Evolutionary conservation across 2,113 vertebrate genomes (phyloP).

Genomic region (Antennarius striatus): DNA sequence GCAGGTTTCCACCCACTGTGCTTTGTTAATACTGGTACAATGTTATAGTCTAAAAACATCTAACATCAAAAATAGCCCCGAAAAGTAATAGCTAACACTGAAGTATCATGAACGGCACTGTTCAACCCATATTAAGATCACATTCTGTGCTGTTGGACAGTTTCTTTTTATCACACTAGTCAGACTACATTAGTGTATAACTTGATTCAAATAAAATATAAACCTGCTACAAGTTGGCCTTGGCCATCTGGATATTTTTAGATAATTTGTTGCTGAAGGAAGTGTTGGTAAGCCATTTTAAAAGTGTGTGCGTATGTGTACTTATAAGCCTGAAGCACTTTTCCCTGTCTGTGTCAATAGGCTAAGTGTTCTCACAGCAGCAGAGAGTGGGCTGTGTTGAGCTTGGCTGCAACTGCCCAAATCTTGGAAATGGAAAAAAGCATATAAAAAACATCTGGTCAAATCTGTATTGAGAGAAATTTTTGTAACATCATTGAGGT

Average conservation of each 20-base stretch:
- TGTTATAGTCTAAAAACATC: background rate
- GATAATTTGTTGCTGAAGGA: conserved; percentile 46
- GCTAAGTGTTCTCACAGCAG: conserved; percentile 67
- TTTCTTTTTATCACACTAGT: conserved; percentile 5
- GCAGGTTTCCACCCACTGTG: background rate
- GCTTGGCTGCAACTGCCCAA: conserved; percentile 45
- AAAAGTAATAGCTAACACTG: background rate
- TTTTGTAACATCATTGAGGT: conserved; percentile 25
- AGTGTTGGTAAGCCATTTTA: conserved; percentile 49
- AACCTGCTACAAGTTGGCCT: conserved; percentile 28
- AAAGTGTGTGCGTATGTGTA: conserved; percentile 39
- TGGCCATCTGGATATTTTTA: conserved; percentile 35
- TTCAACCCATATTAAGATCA: conserved; percentile 20
- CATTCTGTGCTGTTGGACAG: background rate
- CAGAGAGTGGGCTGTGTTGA: conserved; percentile 48
- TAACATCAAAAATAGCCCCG: background rate
- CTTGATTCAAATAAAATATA: background rate
- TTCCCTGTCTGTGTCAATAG: conserved; percentile 60
- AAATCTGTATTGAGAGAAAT: conserved; percentile 33
- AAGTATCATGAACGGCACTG: background rate
- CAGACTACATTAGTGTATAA: conserved; percentile 18
- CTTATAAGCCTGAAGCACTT: conserved; percentile 56
- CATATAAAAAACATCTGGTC: conserved; percentile 18
- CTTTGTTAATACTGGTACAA: too few species aligned
- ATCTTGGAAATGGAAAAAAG: conserved; percentile 39